Evolutionary conservation across 2,113 vertebrate genomes (phyloP).

Genomic region (Maylandia zebra): DNA sequence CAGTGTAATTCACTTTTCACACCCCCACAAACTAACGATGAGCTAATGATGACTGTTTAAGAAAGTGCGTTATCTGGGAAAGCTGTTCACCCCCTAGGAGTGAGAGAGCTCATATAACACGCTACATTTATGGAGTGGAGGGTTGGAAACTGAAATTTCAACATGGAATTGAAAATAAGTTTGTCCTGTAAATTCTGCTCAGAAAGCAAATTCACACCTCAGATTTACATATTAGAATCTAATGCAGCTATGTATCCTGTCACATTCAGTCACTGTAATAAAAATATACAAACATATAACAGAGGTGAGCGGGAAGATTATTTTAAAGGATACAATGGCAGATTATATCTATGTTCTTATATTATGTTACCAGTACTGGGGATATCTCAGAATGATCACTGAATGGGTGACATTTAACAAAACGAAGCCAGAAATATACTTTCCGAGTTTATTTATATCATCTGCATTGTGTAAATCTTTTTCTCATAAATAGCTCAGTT

Average conservation of each 20-base stretch:
- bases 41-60: background rate
- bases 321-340: background rate
- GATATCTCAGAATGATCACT: background rate
- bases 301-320: background rate
- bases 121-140: background rate
- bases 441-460: background rate
- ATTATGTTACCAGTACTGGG: background rate
- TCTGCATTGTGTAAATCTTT: background rate
- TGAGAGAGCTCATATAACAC: rapidly evolving
- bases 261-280: background rate
- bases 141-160: background rate
- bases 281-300: background rate
- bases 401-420: background rate
- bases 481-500: background rate
- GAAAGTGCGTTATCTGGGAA: background rate
- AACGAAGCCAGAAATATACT: background rate
- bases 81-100: background rate
- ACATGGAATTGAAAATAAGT: background rate
- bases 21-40: rapidly evolving
- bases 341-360: background rate
- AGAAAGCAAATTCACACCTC: background rate
- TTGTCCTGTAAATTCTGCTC: background rate
- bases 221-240: background rate
- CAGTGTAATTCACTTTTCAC: background rate
- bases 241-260: background rate